Percentiles rank a stretch among this genome's conserved stretches.
phyloP scores from a whole-genome alignment of 64 coral and sea anemone species.

The Catalaphyllia jardinei region DNA sequence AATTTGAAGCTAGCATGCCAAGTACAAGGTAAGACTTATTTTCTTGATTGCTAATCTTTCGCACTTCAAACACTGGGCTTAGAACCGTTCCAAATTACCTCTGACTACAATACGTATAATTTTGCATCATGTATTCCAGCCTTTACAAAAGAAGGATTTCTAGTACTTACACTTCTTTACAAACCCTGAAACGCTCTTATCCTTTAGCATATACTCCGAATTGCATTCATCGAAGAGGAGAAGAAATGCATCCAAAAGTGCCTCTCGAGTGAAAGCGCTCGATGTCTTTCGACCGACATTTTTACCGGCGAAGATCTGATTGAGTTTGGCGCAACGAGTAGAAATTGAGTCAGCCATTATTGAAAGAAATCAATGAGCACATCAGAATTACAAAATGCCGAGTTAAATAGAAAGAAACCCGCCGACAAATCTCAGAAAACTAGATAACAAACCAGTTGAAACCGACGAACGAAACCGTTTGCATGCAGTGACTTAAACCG shows the following conservation, averaged over 20 bases:
- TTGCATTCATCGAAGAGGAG: slow-evolving; percentile 94
- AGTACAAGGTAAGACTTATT: no score
- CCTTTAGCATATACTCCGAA: slow-evolving; percentile 79
- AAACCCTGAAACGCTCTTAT: slow-evolving; percentile 87
- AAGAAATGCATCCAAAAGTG: slow-evolving; percentile 94
- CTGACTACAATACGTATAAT: no score
- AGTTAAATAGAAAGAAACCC: background rate
- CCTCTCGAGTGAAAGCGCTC: slow-evolving; percentile 60
- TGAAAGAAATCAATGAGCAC: slow-evolving; percentile 7
- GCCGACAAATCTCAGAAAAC: background rate
- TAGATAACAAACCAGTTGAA: background rate
- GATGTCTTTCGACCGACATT: slow-evolving; percentile 58
- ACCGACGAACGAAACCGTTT: slow-evolving; percentile 17
- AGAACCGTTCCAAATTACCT: no score
- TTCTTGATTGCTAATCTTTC: no score
- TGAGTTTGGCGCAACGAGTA: slow-evolving; percentile 77
- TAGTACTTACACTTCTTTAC: slow-evolving; percentile 94
- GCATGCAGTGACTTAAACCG: background rate
- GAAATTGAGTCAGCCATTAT: slow-evolving; percentile 89
- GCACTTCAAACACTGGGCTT: no score
- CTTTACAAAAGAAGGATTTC: background rate
- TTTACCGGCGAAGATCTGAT: slow-evolving; percentile 84
- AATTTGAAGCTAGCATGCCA: no score
- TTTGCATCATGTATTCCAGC: background rate
- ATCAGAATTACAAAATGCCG: slow-evolving; percentile 14